phyloP scores from a whole-genome alignment of 1,140 invertebrate species.

The Rhopalosiphum padi region DNA sequence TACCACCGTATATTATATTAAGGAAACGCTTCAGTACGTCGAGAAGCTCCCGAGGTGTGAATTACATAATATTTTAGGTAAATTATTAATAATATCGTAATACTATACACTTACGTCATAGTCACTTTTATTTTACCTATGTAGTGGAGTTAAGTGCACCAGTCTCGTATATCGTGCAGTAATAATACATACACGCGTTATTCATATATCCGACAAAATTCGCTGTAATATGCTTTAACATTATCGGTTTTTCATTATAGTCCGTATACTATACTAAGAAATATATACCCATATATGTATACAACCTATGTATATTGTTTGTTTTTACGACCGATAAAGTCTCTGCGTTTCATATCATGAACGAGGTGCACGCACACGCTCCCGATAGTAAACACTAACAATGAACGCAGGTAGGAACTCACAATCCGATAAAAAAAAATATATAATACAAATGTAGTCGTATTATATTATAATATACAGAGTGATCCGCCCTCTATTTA shows the following conservation, averaged over 20 bases:
- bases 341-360: background rate
- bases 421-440: background rate
- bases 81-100: conserved; percentile 14
- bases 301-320: background rate
- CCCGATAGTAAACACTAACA: background rate
- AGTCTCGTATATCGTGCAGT: background rate
- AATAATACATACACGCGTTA: background rate
- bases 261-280: background rate
- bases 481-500: background rate
- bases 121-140: conserved; percentile 9
- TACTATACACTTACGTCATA: background rate
- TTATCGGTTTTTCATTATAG: background rate
- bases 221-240: background rate
- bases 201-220: background rate
- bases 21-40: background rate
- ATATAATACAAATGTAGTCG: background rate
- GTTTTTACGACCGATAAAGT: conserved; percentile 4
- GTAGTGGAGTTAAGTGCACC: background rate
- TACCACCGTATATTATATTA: background rate
- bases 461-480: background rate
- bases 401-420: background rate
- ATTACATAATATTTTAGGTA: background rate
- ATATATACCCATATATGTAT: background rate
- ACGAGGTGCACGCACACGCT: background rate
- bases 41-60: background rate